These are phyloP conservation scores for Cheumatopsyche charites DNA, from an alignment of 1,140 invertebrate species.

Conservation along the genomic window DNA sequence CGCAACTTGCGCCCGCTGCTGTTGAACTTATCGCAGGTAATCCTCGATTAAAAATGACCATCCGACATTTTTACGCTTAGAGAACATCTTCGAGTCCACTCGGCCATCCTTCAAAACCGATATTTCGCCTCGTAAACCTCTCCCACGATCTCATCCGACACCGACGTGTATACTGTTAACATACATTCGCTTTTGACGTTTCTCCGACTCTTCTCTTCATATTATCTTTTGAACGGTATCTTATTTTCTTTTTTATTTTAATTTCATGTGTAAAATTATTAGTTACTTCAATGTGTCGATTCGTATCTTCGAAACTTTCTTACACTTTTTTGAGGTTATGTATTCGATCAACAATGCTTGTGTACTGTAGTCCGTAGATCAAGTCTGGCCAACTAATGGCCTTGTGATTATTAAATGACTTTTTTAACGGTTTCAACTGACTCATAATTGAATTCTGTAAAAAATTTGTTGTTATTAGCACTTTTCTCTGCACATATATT, in stretches of 20 bases:
- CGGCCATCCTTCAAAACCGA: background rate
- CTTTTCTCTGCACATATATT: too few species aligned
- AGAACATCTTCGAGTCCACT: background rate
- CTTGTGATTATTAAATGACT: too few species aligned
- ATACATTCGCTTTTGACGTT: too few species aligned
- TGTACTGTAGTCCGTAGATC: too few species aligned
- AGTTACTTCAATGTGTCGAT: background rate
- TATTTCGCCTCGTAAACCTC: background rate
- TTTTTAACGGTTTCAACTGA: too few species aligned
- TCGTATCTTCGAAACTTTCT: background rate
- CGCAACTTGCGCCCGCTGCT: constrained; percentile 42
- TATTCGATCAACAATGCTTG: constrained; percentile 5
- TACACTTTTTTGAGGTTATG: constrained; percentile 23
- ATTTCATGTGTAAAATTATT: too few species aligned
- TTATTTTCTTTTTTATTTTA: too few species aligned
- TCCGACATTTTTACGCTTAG: background rate
- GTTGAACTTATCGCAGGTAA: constrained; percentile 46
- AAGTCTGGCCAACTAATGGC: too few species aligned
- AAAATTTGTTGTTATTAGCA: too few species aligned
- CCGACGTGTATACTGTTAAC: background rate
- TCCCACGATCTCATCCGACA: background rate
- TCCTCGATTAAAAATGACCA: background rate
- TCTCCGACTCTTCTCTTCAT: too few species aligned
- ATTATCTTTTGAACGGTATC: too few species aligned
- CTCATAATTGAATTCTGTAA: too few species aligned